Base-by-base conservation (phyloP, 2,113 vertebrate species). In the Syrrhaptes paradoxus region DNA sequence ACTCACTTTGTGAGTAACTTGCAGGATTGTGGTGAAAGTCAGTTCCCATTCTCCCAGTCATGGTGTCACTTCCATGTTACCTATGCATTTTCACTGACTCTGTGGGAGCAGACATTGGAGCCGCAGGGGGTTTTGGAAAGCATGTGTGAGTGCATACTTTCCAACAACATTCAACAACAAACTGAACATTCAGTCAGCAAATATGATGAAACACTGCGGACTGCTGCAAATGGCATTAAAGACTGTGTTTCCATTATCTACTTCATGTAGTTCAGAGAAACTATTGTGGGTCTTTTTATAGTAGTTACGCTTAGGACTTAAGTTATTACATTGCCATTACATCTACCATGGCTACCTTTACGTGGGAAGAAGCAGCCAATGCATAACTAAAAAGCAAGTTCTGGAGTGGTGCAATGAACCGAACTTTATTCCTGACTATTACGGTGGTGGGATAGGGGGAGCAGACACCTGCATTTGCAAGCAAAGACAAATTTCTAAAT, bases 301-400 rank as follows among this genome's bases (percentile, higher is more conserved):
- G 48, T 36, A 81, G 34, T 65, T 67, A 81, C 70, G 17, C 11
- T 78, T 67, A 71, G 28, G 34, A 62, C 14, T 78, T 77, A 31
- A 77, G 6, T 15, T 67, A 45, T 6, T 41, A n/a, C 43, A 75
- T 26, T 0, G 0, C 10, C 22, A 7, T 6, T 80, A 57, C 2
- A 2, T 7, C 25, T 70, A 54, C 26, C 17, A 57, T 8, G 28
- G 55, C 7, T 51, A 66, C 48, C 18, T 78, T 54, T 58, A 55
- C 29, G 24, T 7, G 18, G n/a, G 12, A 75, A 55, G 38, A 32
- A 43, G 70, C 10, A 18, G 58, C 3, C 26, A 81, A 25, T 9
- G 65, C 11, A 24, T 17, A 52, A 48, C 13, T 59, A 48, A 72
- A 85, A 72, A 63, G 16, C 21, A 81, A 59, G 38, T 77, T 79